Evolutionary conservation across 2,113 vertebrate genomes (phyloP), one percentile per base, ranked within the genome.

Genomic region (Platycercus adscitus): DNA sequence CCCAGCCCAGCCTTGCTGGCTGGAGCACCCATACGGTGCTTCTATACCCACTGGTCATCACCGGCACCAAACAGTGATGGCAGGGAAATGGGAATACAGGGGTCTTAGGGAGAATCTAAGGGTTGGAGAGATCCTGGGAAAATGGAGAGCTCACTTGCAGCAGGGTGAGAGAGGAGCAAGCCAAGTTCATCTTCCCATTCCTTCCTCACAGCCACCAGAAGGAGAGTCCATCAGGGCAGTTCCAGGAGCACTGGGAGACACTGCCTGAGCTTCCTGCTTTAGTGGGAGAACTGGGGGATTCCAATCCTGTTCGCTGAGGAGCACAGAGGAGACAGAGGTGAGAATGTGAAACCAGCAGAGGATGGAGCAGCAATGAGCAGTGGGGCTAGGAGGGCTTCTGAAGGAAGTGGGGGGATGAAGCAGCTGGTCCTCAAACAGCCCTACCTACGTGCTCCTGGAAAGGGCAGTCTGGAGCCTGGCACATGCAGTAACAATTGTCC

Each of bases 21-120:
- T 44, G 25, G 21, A 60, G 47, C 26, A 31, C 13, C 3, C 0
- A 4, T 20, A 6, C 0, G 4, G 7, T 2, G 1, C 43, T 83
- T 70, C 53, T 53, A 41, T 49, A 49, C 17, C 20, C 31, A 18
- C 4, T 0, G 1, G 17, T 56, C 37, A 29, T 50, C 3, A 1
- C 15, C 8, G 52, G 49, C 11, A 39, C 17, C 10, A 37, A 58
- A 72, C 9, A 79, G 43, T 53, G 78, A 17, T 17, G 46, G 25
- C 35, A 60, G 47, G 10, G 68, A 81, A 91, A 60, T 2, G 13
- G 7, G 0, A 0, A 3, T 8, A 44, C 26, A 13, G 23, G 2
- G 17, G 11, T 43, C 18, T 56, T 23, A 6, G 2, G 33, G 11
- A 76, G 8, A 79, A 60, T 33, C 11, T 84, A 46, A 76, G 52